phyloP scores from a whole-genome alignment of 2,113 vertebrate species.

The Nasalis larvatus region DNA sequence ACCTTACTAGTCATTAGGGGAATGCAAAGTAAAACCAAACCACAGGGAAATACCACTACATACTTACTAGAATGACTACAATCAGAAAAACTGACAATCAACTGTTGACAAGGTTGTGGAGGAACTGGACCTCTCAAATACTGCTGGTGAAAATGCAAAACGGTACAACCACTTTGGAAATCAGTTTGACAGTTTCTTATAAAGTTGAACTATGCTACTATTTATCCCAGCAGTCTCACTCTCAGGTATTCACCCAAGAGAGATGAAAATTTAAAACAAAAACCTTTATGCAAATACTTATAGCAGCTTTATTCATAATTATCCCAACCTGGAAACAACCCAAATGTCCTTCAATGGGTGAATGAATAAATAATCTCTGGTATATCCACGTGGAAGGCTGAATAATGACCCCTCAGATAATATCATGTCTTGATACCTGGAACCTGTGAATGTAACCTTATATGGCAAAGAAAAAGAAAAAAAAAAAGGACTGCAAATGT shows the following conservation, averaged over 20 bases:
- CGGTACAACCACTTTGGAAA: background rate
- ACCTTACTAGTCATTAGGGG: background rate
- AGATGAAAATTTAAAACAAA: constrained; percentile 14
- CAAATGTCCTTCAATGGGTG: background rate
- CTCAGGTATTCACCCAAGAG: background rate
- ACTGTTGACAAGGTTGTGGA: background rate
- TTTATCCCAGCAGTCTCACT: background rate
- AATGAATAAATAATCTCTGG: background rate
- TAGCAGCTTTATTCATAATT: background rate
- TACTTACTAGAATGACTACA: background rate
- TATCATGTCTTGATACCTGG: background rate
- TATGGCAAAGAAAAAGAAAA: background rate
- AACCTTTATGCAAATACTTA: background rate
- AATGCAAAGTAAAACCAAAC: constrained; percentile 2
- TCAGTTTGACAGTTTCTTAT: background rate
- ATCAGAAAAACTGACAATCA: background rate
- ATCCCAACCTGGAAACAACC: background rate
- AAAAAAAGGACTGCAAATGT: background rate
- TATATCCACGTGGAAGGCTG: background rate
- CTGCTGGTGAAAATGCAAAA: background rate
- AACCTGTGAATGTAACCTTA: background rate
- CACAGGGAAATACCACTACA: background rate
- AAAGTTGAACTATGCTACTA: background rate
- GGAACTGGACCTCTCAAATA: background rate
- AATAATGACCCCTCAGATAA: background rate